A percentile compares a stretch with the other conserved stretches of the same genome.
phyloP scores from a whole-genome alignment of 1,140 invertebrate species.

The Bombus polaris region DNA sequence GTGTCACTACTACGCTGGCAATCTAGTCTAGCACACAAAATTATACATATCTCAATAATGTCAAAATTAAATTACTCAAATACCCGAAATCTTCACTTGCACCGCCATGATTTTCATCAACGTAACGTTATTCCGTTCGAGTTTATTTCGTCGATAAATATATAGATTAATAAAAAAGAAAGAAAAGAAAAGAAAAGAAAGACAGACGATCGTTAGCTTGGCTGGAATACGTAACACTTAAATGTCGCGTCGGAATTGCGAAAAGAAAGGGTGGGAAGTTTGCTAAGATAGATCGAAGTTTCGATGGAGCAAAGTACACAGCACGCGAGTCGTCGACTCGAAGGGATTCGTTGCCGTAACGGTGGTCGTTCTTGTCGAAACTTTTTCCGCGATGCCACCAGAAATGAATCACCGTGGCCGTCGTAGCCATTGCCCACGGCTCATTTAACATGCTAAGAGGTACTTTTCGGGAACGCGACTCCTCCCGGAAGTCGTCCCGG shows the following conservation, averaged over 20 bases:
- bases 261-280: not conserved
- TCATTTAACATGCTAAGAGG: slow-evolving; percentile 73
- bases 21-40: no score
- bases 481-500: slow-evolving; percentile 45
- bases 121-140: no score
- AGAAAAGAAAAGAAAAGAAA: not conserved
- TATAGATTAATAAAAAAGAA: not conserved
- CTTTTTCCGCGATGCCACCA: slow-evolving; percentile 51
- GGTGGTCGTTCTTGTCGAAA: slow-evolving; percentile 53
- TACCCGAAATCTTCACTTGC: no score
- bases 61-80: no score
- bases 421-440: slow-evolving; percentile 62
- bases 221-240: not conserved
- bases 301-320: slow-evolving; percentile 41
- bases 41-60: no score
- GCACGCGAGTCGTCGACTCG: slow-evolving; percentile 27
- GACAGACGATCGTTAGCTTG: not conserved
- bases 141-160: not conserved
- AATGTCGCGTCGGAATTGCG: not conserved
- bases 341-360: slow-evolving; percentile 50
- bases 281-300: slow-evolving; percentile 43
- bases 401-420: slow-evolving; percentile 64
- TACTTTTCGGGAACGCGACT: slow-evolving; percentile 56
- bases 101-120: not conserved
- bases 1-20: no score